Percentiles rank a stretch among this genome's conserved stretches.
Conservation (phyloP, 2,888 invertebrate species). For the Silvanus unidentatus region DNA sequence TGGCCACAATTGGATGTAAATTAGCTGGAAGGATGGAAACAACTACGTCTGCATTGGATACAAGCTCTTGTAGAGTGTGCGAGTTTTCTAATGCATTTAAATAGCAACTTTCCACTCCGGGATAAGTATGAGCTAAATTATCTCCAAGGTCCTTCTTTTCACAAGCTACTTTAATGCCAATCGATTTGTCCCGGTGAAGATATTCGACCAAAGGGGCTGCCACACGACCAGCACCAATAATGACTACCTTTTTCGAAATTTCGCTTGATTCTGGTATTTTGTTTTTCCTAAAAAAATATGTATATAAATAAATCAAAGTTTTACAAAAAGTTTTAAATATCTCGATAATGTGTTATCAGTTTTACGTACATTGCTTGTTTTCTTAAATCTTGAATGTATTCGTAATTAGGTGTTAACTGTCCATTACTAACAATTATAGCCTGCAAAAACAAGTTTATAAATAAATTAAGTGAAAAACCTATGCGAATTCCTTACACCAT, state of each 20-base stretch:
- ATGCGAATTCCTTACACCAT: constrained; percentile 52
- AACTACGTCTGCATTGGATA: constrained; percentile 69
- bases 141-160: constrained; percentile 82
- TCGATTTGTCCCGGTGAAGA: constrained; percentile 71
- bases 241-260: constrained; percentile 63
- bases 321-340: constrained; percentile 2
- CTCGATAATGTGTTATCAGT: too few species aligned
- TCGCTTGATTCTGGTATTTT: constrained; percentile 7
- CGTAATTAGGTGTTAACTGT: constrained; percentile 80
- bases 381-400: constrained; percentile 90
- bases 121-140: constrained; percentile 67
- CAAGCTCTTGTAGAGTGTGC: constrained; percentile 63
- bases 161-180: constrained; percentile 68
- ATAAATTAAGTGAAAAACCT: constrained; percentile 4
- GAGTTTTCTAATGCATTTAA: constrained; percentile 67
- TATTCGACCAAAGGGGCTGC: constrained; percentile 94
- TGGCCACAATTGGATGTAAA: constrained; percentile 80
- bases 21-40: constrained; percentile 87
- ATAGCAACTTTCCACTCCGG: constrained; percentile 73
- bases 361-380: constrained; percentile 44
- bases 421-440: constrained; percentile 98
- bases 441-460: constrained; percentile 48
- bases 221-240: constrained; percentile 90
- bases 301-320: too few species aligned
- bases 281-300: constrained; percentile 27